These are phyloP conservation scores for Rhagoletis pomonella DNA, from an alignment of 1,140 invertebrate species.

Conservation along the genomic window DNA sequence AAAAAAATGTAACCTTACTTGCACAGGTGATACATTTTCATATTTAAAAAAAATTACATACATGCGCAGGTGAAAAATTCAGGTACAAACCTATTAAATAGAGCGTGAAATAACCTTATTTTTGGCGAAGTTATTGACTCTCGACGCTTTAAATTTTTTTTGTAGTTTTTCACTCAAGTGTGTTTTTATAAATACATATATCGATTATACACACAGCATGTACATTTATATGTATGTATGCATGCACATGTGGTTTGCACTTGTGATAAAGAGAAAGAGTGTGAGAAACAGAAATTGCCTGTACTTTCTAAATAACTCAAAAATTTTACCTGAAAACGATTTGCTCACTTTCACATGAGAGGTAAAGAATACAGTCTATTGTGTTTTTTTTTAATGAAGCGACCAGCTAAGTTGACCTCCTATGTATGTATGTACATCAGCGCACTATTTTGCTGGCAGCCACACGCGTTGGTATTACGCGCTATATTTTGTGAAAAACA, in stretches of 20 bases:
- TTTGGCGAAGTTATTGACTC: not conserved
- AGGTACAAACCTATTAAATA: not conserved
- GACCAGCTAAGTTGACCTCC: not conserved
- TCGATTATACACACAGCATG: too few species aligned
- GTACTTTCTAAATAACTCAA: too few species aligned
- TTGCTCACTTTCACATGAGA: conserved; percentile 32
- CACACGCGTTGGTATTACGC: not conserved
- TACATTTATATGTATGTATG: too few species aligned
- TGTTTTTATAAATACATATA: too few species aligned
- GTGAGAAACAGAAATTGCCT: too few species aligned
- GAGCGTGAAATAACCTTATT: not conserved
- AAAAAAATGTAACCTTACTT: not conserved
- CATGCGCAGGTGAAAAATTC: not conserved
- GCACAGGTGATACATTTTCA: not conserved
- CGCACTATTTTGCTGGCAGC: not conserved
- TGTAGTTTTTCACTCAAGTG: too few species aligned
- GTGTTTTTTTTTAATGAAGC: too few species aligned
- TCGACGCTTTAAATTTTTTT: too few species aligned
- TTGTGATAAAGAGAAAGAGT: too few species aligned
- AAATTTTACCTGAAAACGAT: not conserved
- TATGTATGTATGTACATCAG: not conserved
- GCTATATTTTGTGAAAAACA: not conserved
- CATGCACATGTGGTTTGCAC: too few species aligned
- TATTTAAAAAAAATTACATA: not conserved
- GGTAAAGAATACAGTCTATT: too few species aligned